Conservation (phyloP, 2,888 invertebrate species). For the Pyrgus malvae region DNA sequence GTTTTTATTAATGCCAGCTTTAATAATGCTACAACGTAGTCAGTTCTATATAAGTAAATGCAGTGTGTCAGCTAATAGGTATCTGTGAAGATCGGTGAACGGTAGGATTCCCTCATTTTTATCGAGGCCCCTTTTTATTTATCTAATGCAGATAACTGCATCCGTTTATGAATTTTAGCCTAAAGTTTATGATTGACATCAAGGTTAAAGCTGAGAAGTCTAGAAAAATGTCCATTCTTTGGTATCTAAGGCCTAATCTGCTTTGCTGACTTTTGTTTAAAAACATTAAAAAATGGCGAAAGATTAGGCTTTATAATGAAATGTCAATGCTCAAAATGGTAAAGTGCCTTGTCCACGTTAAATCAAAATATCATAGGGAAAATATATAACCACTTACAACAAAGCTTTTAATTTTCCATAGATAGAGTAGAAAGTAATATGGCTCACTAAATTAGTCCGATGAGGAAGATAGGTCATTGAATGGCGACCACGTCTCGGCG, state of each 20-base stretch:
- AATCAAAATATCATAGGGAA: too few relatives aligned
- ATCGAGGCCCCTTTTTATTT: constrained; percentile 25
- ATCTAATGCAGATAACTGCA: constrained; percentile 24
- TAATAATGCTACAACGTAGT: neutral
- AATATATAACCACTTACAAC: too few relatives aligned
- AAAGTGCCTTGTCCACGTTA: too few relatives aligned
- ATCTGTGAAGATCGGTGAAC: neutral
- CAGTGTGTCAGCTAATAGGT: neutral
- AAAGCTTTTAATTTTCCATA: too few relatives aligned
- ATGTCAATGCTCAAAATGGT: too few relatives aligned
- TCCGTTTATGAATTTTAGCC: constrained; percentile 21
- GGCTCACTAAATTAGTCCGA: too few relatives aligned
- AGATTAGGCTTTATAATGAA: too few relatives aligned
- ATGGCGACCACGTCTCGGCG: too few relatives aligned
- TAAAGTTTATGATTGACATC: constrained; percentile 16
- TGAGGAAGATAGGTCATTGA: too few relatives aligned
- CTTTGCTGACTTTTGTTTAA: neutral
- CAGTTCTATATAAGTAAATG: neutral
- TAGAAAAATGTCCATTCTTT: neutral
- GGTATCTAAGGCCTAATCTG: neutral
- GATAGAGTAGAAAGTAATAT: too few relatives aligned
- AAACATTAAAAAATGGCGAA: too few relatives aligned
- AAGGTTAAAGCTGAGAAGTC: constrained; percentile 14
- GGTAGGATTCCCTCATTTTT: constrained; percentile 13
- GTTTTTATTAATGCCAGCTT: neutral